Conservation (phyloP, 1,140 invertebrate genomes). For the Drosophila nigrodunni region DNA sequence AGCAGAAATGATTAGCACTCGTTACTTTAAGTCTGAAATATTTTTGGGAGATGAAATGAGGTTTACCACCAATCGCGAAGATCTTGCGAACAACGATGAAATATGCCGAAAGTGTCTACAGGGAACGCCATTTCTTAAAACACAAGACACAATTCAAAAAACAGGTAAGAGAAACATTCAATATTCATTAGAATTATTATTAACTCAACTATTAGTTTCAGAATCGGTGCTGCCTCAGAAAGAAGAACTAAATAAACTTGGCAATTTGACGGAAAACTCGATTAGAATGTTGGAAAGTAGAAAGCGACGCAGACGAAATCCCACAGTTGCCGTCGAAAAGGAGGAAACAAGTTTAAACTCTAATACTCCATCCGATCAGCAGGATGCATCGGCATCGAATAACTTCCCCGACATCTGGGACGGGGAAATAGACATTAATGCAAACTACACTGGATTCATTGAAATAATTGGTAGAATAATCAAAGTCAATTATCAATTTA, state of each 20-base stretch:
- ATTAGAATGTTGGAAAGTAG: slow-evolving; percentile 74
- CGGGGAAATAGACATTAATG: slow-evolving; percentile 89
- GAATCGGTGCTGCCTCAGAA: slow-evolving; percentile 50
- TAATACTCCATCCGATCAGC: slow-evolving; percentile 18
- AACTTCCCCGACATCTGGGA: slow-evolving; percentile 86
- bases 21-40: slow-evolving; percentile 86
- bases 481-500: background rate
- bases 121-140: slow-evolving; percentile 51
- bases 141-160: slow-evolving; percentile 24
- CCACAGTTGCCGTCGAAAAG: slow-evolving; percentile 48
- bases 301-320: slow-evolving; percentile 58
- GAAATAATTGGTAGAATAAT: slow-evolving; percentile 89
- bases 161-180: slow-evolving; percentile 13
- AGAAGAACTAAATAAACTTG: slow-evolving; percentile 62
- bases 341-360: slow-evolving; percentile 33
- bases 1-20: slow-evolving; percentile 91
- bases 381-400: slow-evolving; percentile 24
- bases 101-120: slow-evolving; percentile 70
- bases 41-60: slow-evolving; percentile 88
- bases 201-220: background rate
- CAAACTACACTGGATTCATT: slow-evolving; percentile 93
- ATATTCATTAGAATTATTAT: background rate
- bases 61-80: slow-evolving; percentile 62
- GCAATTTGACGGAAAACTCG: slow-evolving; percentile 72
- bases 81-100: slow-evolving; percentile 63